These are phyloP conservation scores for Cynopterus brachyotis DNA, from an alignment of 2,113 vertebrate species.

Conservation along the genomic window DNA sequence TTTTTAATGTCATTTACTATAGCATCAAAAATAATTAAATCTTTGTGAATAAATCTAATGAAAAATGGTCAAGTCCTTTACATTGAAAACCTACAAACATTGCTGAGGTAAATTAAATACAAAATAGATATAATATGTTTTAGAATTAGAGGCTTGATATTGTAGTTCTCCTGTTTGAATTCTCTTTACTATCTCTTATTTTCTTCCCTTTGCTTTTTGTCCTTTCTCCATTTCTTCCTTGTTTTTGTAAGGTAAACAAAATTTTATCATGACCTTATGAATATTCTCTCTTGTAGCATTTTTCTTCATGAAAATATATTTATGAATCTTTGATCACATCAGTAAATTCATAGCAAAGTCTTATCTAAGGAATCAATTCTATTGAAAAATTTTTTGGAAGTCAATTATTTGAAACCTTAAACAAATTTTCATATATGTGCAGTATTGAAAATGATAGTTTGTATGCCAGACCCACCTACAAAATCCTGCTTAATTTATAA, in stretches of 20 bases:
- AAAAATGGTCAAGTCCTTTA: neutral
- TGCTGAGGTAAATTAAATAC: slow-evolving; percentile 8
- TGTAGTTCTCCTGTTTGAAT: neutral
- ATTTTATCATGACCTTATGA: neutral
- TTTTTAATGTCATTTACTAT: neutral
- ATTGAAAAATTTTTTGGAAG: neutral
- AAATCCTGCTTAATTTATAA: neutral
- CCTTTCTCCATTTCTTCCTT: neutral
- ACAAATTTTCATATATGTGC: neutral
- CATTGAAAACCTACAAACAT: neutral
- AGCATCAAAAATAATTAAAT: neutral
- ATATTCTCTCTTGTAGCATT: neutral
- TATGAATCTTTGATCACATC: neutral
- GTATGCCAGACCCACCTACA: neutral
- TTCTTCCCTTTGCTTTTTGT: neutral
- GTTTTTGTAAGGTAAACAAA: neutral
- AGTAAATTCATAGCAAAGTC: neutral
- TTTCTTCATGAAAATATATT: neutral
- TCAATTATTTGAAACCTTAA: neutral
- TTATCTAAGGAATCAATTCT: neutral
- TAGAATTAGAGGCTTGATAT: neutral
- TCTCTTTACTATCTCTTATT: neutral
- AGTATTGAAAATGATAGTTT: neutral
- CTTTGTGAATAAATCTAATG: neutral
- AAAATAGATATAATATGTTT: neutral